phyloP scores from a whole-genome alignment of 2,113 vertebrate species.

The Vidua chalybeata region DNA sequence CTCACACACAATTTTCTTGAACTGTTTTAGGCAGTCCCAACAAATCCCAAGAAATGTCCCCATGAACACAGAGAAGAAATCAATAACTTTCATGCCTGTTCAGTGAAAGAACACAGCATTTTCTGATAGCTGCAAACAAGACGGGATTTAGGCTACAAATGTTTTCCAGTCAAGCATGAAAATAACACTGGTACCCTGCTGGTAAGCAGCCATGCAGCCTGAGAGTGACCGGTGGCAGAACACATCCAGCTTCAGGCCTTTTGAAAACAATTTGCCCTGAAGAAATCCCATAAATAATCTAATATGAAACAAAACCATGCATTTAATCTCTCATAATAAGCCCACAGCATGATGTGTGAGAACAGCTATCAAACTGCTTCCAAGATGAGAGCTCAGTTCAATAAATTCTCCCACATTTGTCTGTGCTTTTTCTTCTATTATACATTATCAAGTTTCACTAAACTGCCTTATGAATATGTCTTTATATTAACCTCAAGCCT shows the following conservation, averaged over 20 bases:
- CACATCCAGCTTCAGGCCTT: background rate
- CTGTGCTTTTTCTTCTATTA: background rate
- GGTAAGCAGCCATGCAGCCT: background rate
- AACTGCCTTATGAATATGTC: background rate
- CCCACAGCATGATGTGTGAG: background rate
- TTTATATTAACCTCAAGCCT: constrained; percentile 13
- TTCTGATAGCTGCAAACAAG: constrained; percentile 48
- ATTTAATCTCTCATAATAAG: background rate
- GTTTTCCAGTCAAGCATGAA: constrained; percentile 61
- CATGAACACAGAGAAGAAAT: constrained; percentile 42
- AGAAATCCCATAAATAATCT: constrained; percentile 24
- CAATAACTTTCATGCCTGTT: constrained; percentile 45
- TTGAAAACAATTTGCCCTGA: background rate
- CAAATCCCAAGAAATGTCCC: constrained; percentile 11
- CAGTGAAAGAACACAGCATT: constrained; percentile 24
- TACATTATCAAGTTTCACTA: constrained; percentile 9
- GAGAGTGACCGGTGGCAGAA: background rate
- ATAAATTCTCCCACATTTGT: background rate
- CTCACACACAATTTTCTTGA: constrained; percentile 43
- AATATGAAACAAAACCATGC: background rate
- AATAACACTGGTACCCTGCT: constrained; percentile 30
- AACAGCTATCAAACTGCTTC: background rate
- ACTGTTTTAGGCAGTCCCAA: constrained; percentile 17
- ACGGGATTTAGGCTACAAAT: constrained; percentile 41
- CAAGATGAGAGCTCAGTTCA: constrained; percentile 9